These are phyloP conservation scores for Mormyrus proboscirostris DNA, from an alignment of 2,797 vertebrate species.

Conservation along the genomic window DNA sequence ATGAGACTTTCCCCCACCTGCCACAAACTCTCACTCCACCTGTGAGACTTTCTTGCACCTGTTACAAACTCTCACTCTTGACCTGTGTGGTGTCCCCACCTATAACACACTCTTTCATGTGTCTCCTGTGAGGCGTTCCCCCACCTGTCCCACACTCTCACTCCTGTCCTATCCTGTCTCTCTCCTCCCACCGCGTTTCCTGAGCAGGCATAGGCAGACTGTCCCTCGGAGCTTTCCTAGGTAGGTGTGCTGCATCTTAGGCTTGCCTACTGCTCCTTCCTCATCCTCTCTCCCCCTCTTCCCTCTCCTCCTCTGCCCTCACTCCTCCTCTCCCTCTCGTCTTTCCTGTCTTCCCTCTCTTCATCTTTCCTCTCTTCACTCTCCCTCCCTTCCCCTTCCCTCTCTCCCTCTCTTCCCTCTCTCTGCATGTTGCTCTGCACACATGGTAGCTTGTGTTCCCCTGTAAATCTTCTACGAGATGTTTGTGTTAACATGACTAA, in stretches of 20 bases:
- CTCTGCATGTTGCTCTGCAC: neutral
- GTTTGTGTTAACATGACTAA: neutral
- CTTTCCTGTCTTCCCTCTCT: neutral
- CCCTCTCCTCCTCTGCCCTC: neutral
- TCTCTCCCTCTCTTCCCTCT: neutral
- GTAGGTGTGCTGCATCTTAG: slow-evolving; percentile 62
- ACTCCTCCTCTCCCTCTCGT: neutral
- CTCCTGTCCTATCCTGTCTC: neutral
- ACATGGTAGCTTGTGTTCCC: neutral
- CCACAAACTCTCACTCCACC: neutral
- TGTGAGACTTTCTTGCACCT: neutral
- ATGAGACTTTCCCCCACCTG: neutral
- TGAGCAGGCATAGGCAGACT: slow-evolving; percentile 82
- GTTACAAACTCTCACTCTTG: neutral
- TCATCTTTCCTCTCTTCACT: neutral
- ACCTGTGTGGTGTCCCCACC: neutral
- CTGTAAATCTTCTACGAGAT: neutral
- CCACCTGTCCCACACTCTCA: neutral
- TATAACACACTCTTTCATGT: neutral
- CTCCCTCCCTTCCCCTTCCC: neutral
- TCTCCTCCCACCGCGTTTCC: slow-evolving; percentile 14
- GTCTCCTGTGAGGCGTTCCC: neutral
- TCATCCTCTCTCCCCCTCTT: slow-evolving; percentile 1
- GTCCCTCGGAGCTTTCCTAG: slow-evolving; percentile 85
- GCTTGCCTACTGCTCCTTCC: neutral